Evolutionary conservation across 2,113 vertebrate genomes (phyloP), one percentile per base, ranked within the genome.

Genomic region (Tragulus kanchil): DNA sequence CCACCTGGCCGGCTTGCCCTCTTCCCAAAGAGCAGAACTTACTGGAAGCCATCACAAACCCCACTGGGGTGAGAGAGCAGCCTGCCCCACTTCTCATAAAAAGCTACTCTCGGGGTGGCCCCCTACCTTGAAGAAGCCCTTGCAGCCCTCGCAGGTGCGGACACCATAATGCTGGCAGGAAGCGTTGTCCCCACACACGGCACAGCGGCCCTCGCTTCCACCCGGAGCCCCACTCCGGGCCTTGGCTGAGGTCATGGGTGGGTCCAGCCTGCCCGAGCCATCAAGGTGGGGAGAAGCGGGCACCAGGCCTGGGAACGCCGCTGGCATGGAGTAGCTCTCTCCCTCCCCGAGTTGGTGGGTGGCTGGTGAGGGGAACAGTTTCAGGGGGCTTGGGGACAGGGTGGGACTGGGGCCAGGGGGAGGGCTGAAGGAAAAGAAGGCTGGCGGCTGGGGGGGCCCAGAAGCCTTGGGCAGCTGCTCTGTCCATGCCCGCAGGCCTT

Each of bases 101-200:
- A 42, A 23, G 25, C 15, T 23, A 2, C 2, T 2, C 56, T n/a
- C 13, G 8, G 62, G 58, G n/a, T 15, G 16, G 19, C 21, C 11
- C 8, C 11, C 13, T 98, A 99, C 99, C 99, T 99, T 99, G 98
- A 99, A 99, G 98, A 99, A 99, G 16, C 99, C 99, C 97, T 99
- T 99, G 98, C 99, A 99, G 85, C 99, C 99, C 97, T 99, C 99
- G 61, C 99, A 99, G 97, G 99, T 99, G 84, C 99, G 99, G 86
- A 99, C 99, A 0, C 99, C 99, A 0, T 99, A 99, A 98, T 99
- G 99, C 98, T 99, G 99, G 98, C 99, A 99, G 1, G 99, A 99
- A 12, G 99, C 99, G 0, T 99, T 99, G 99, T 99, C 99, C 77
- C 99, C 99, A 45, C 99, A 99, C 84, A 99, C 99, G 0, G 99